These are phyloP conservation scores for Cyanoramphus novaezelandiae DNA, from an alignment of 2,113 vertebrate species.

Conservation along the genomic window DNA sequence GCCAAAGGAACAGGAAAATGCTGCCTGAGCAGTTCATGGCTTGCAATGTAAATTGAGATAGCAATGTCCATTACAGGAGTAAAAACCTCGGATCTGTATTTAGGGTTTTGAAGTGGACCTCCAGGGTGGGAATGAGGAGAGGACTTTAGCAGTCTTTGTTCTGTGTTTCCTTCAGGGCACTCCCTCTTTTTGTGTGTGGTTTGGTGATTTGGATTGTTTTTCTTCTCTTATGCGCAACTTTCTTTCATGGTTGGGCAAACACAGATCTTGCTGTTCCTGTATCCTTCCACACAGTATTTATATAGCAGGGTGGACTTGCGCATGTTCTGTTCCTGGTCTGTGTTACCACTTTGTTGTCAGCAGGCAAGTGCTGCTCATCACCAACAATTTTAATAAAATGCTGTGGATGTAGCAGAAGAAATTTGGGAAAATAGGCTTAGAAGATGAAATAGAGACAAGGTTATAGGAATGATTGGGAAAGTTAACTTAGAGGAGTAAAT, in stretches of 20 bases:
- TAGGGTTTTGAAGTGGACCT: background rate
- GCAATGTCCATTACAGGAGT: fast-evolving
- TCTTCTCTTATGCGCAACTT: background rate
- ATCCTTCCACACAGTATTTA: background rate
- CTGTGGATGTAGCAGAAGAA: background rate
- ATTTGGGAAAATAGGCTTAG: background rate
- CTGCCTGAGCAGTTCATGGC: background rate
- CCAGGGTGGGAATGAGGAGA: background rate
- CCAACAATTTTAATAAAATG: background rate
- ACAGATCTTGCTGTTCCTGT: background rate
- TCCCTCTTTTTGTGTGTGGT: background rate
- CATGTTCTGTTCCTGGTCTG: background rate
- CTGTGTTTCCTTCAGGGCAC: background rate
- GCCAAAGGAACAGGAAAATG: background rate
- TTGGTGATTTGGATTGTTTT: background rate
- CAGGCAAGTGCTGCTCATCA: background rate
- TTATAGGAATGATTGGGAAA: background rate
- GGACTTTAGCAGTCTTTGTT: background rate
- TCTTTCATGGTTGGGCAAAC: conserved; percentile 1
- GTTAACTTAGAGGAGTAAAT: background rate
- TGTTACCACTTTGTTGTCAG: background rate
- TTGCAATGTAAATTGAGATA: fast-evolving
- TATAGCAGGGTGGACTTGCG: background rate
- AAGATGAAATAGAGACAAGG: background rate
- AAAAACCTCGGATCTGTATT: background rate